Conservation (phyloP, 1,140 invertebrate genomes). For the Oryctes rhinoceros region DNA sequence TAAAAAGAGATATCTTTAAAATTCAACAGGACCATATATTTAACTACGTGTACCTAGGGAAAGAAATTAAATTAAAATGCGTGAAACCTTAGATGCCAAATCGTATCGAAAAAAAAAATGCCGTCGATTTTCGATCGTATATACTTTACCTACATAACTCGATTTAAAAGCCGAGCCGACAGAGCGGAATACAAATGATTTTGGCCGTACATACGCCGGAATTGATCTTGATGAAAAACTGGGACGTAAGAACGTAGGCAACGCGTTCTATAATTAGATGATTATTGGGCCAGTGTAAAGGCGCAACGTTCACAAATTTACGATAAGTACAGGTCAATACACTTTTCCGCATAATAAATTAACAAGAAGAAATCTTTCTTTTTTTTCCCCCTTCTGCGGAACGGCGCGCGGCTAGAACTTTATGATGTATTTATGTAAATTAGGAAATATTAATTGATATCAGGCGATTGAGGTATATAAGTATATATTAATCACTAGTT, state of each 20-base stretch:
- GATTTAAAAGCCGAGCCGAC: not conserved
- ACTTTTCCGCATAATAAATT: slow-evolving; percentile 15
- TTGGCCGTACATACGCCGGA: not conserved
- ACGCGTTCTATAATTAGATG: slow-evolving; percentile 15
- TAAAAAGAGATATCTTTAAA: no score
- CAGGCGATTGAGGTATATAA: no score
- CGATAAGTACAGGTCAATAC: slow-evolving; percentile 14
- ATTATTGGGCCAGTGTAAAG: slow-evolving; percentile 7
- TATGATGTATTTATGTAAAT: slow-evolving; percentile 1
- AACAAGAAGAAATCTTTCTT: not conserved
- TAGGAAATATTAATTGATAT: not conserved
- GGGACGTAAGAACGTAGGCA: slow-evolving; percentile 8
- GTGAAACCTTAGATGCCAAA: no score
- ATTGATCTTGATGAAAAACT: slow-evolving; percentile 10
- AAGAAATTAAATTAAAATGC: no score
- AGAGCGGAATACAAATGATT: slow-evolving; percentile 2
- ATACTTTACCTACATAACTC: not conserved
- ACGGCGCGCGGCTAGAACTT: not conserved
- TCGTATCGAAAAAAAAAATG: no score
- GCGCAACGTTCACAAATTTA: slow-evolving; percentile 8
- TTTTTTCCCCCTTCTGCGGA: not conserved
- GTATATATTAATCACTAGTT: no score
- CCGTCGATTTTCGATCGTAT: no score
- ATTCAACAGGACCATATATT: no score
- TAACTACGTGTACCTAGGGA: no score